These are phyloP conservation scores for Hermodice carunculata DNA, from an alignment of 2,888 invertebrate species.

Conservation along the genomic window DNA sequence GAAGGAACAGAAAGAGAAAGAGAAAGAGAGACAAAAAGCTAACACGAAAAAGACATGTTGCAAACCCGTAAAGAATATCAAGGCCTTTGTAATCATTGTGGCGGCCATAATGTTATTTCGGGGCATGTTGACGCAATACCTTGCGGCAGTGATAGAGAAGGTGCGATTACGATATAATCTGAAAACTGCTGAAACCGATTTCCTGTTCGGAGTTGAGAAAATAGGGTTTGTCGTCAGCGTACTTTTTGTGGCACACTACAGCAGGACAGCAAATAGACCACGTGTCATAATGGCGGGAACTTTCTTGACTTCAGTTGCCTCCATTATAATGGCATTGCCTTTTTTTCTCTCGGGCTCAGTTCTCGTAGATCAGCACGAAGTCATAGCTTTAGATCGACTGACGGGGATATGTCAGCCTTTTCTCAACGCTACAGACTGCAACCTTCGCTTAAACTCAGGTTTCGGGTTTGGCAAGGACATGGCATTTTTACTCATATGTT, in stretches of 20 bases:
- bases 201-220: slow-evolving; percentile 7
- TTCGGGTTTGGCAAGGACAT: no score
- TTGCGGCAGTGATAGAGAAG: slow-evolving; percentile 1
- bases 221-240: slow-evolving; percentile 5
- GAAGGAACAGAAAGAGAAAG: no score
- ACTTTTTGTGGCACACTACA: slow-evolving; percentile 7
- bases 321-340: slow-evolving; percentile 1
- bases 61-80: no score
- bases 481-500: not conserved
- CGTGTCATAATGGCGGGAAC: not conserved
- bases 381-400: not conserved
- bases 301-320: not conserved
- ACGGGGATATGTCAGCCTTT: not conserved
- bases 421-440: no score
- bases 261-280: slow-evolving; percentile 7
- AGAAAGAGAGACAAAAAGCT: no score
- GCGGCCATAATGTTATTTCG: not conserved
- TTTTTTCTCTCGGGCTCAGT: slow-evolving; percentile 13
- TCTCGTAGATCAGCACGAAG: no score
- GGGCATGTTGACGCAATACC: slow-evolving; percentile 1
- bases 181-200: not conserved
- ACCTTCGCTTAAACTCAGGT: no score
- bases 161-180: slow-evolving; percentile 5
- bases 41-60: no score
- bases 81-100: not conserved